phyloP scores from a whole-genome alignment of 2,888 invertebrate genomes.

The Pediacus dermestoides region DNA sequence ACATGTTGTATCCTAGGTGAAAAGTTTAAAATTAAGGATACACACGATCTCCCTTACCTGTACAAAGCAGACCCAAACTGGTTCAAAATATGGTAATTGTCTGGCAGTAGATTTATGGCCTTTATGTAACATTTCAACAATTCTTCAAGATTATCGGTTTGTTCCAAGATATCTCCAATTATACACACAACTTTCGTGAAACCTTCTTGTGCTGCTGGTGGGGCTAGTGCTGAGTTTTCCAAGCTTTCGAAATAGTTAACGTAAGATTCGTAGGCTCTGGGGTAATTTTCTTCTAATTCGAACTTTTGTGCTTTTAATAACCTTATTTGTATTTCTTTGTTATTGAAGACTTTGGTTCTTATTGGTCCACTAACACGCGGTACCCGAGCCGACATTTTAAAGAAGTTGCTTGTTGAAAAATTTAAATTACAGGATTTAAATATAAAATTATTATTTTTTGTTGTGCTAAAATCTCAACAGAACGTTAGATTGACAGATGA shows the following conservation, averaged over 20 bases:
- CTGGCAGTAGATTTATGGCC: constrained; percentile 51
- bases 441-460: too few species aligned
- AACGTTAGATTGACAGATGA: too few species aligned
- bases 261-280: constrained; percentile 31
- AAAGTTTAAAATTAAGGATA: too few species aligned
- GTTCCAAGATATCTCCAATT: constrained; percentile 37
- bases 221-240: constrained; percentile 24
- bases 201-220: constrained; percentile 25
- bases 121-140: constrained; percentile 47
- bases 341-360: too few species aligned
- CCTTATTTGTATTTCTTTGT: too few species aligned
- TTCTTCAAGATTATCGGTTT: constrained; percentile 40
- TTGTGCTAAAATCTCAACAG: too few species aligned
- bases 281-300: constrained; percentile 26
- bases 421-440: too few species aligned
- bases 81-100: constrained; percentile 51
- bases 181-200: constrained; percentile 32
- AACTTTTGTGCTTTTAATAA: constrained; percentile 30
- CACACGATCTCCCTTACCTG: constrained; percentile 52
- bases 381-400: too few species aligned
- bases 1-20: too few species aligned
- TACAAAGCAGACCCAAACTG: constrained; percentile 53
- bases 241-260: constrained; percentile 34
- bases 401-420: too few species aligned
- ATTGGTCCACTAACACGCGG: too few species aligned